These are phyloP conservation scores for Calidris pygmaea DNA, from an alignment of 2,113 vertebrate genomes.

Conservation along the genomic window DNA sequence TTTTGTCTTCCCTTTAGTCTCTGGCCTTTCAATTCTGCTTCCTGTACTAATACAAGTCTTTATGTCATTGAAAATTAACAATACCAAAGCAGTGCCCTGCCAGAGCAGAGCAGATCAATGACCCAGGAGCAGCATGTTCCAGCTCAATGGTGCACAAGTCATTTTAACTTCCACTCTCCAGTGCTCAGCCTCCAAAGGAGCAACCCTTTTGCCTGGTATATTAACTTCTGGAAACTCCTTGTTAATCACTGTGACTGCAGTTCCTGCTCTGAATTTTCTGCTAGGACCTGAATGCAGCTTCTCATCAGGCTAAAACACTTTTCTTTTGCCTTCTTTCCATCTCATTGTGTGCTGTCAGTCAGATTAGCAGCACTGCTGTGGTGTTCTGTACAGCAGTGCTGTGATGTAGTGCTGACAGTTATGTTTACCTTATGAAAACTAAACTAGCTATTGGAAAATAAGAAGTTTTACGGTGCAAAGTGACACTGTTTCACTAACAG, in stretches of 20 bases:
- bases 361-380: conserved; percentile 32
- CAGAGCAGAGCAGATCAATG: conserved; percentile 59
- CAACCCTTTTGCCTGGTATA: conserved; percentile 19
- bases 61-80: conserved; percentile 64
- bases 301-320: conserved; percentile 11
- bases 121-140: conserved; percentile 65
- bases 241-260: conserved; percentile 54
- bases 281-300: conserved; percentile 30
- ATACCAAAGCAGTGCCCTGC: neutral
- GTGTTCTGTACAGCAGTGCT: neutral
- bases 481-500: neutral
- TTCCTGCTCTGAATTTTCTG: conserved; percentile 30
- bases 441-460: neutral
- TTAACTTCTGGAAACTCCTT: conserved; percentile 64
- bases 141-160: conserved; percentile 62
- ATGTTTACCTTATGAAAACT: conserved; percentile 32
- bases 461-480: neutral
- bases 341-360: neutral
- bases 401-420: neutral
- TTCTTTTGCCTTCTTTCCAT: conserved; percentile 20
- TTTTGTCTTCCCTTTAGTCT: conserved; percentile 29
- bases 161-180: conserved; percentile 62
- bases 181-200: conserved; percentile 44
- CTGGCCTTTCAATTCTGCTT: neutral
- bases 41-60: conserved; percentile 24